Percentiles rank a stretch among this genome's conserved stretches.
These are phyloP conservation scores for Cheilosia impressa DNA, from an alignment of 2,888 invertebrate species.

Conservation along the genomic window DNA sequence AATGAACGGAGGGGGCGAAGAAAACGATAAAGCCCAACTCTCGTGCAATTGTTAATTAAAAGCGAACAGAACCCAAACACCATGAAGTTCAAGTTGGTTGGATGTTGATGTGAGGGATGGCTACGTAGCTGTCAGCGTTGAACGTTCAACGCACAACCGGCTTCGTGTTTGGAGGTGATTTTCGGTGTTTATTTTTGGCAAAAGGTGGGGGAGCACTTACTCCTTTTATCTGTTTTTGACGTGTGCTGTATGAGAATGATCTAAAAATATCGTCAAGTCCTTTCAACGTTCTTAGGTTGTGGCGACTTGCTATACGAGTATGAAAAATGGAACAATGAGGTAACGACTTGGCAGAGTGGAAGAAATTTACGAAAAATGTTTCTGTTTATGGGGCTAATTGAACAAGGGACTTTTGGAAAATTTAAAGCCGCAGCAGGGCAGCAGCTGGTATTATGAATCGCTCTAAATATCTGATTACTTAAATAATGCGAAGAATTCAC, in stretches of 20 bases:
- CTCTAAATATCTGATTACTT: no score
- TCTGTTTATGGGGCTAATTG: no score
- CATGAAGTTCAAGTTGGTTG: conserved; percentile 24
- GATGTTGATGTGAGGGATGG: conserved; percentile 33
- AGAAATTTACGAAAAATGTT: no score
- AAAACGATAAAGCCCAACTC: conserved; percentile 40
- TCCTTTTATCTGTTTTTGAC: not conserved
- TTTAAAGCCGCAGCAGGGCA: no score
- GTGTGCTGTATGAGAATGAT: not conserved
- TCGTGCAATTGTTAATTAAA: conserved; percentile 61
- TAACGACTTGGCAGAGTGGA: no score
- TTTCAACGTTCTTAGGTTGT: no score
- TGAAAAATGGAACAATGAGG: no score
- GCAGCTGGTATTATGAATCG: no score
- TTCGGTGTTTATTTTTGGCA: conserved; percentile 22
- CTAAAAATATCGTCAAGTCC: conserved; percentile 1
- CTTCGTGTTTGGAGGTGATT: conserved; percentile 33
- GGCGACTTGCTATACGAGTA: no score
- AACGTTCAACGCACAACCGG: conserved; percentile 4
- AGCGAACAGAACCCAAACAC: conserved; percentile 29
- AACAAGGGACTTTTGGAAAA: no score
- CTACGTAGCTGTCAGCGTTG: conserved; percentile 1
- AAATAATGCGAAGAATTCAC: no score
- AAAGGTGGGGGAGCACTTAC: not conserved
- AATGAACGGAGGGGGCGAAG: not conserved